Evolutionary conservation across 2,888 invertebrate genomes (phyloP).

Genomic region (Bhutanitis thaidina): DNA sequence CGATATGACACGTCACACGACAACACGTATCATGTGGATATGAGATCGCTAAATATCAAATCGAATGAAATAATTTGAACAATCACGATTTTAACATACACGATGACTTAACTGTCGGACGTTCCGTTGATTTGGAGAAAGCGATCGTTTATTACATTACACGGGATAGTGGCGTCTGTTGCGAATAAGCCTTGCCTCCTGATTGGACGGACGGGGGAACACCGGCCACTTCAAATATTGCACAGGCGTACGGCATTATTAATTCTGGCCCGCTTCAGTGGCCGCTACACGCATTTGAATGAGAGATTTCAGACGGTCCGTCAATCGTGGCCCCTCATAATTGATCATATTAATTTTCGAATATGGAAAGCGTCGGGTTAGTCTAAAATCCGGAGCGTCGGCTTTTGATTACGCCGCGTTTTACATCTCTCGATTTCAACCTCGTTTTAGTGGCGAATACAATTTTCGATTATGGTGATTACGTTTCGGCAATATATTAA

Average conservation of each 20-base stretch:
- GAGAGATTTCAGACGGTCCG: conserved; percentile 50
- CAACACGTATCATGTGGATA: too few relatives aligned
- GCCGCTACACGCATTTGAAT: conserved; percentile 50
- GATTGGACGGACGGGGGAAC: conserved; percentile 31
- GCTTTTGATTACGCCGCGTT: not conserved
- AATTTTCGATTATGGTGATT: too few relatives aligned
- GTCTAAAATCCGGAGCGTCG: conserved; percentile 5
- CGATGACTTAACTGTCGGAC: not conserved
- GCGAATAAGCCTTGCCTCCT: conserved; percentile 32
- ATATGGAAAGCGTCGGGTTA: conserved; percentile 20
- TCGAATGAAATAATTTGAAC: too few relatives aligned
- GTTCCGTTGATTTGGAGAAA: conserved; percentile 3
- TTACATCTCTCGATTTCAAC: not conserved
- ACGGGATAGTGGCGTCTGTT: conserved; percentile 20
- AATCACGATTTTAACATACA: not conserved
- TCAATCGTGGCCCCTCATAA: conserved; percentile 51
- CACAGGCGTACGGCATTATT: conserved; percentile 33
- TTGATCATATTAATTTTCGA: conserved; percentile 49
- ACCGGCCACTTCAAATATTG: conserved; percentile 43
- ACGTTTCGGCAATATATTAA: too few relatives aligned
- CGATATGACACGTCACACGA: too few relatives aligned
- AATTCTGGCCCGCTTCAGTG: conserved; percentile 32
- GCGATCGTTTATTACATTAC: conserved; percentile 20
- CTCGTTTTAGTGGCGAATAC: not conserved
- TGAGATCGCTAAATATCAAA: too few relatives aligned